Percentiles rank a stretch among this genome's conserved stretches.
phyloP scores from a whole-genome alignment of 2,797 vertebrate genomes.

The Labeo calbasu region DNA sequence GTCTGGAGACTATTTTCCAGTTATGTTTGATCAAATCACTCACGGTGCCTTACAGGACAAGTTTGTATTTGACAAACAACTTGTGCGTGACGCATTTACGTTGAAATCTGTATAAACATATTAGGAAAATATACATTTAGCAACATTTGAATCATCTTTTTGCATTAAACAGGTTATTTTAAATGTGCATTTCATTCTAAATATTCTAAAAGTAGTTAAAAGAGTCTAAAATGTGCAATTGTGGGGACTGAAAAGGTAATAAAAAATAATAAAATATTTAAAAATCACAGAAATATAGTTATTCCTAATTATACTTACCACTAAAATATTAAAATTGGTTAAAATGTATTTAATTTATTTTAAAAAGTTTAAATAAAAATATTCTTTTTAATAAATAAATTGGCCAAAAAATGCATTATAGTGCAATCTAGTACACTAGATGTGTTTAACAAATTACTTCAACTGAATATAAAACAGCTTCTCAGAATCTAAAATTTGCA shows the following conservation, averaged over 20 bases:
- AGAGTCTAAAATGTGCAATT: not conserved
- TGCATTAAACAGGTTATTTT: not conserved
- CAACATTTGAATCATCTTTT: not conserved
- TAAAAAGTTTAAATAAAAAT: too few relatives aligned
- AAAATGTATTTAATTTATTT: not conserved
- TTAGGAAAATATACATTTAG: too few relatives aligned
- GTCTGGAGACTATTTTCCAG: conserved; percentile 8
- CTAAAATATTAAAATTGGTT: not conserved
- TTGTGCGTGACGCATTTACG: not conserved
- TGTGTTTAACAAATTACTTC: not conserved
- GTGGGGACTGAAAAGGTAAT: too few relatives aligned
- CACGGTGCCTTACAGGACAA: not conserved
- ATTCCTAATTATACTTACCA: not conserved
- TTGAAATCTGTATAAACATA: not conserved
- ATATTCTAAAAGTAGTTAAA: not conserved
- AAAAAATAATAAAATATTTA: not conserved
- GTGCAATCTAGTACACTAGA: too few relatives aligned
- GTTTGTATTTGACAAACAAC: not conserved
- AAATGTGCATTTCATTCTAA: not conserved
- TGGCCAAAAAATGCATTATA: too few relatives aligned
- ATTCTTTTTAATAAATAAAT: too few relatives aligned
- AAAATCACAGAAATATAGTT: not conserved
- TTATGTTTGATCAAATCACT: not conserved
- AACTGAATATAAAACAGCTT: not conserved
- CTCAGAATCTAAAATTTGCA: not conserved